Evolutionary conservation across 2,888 invertebrate genomes (phyloP), one percentile per base, ranked within the genome.

Genomic region (Drosophila austrosaltans): DNA sequence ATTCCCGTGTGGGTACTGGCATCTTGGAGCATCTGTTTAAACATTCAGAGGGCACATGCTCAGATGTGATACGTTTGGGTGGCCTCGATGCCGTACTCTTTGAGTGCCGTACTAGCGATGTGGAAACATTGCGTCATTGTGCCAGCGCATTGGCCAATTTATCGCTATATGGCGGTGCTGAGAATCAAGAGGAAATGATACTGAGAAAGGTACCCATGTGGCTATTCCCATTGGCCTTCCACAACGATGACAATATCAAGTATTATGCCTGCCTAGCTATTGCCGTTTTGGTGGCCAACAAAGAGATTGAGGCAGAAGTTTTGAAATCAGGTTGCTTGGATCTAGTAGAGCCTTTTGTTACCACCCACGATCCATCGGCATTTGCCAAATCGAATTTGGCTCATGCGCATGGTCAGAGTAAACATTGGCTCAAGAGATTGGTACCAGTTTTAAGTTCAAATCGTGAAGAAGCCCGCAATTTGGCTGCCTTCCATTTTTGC

Each of bases 251-350:
- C 91, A 97, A 98, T 87, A 98, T 98, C 74, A 98, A 98, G 92
- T 99, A 99, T 93, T 99, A 99, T 91, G 99, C 99, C 10, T 99
- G 99, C 91, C 93, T 99, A 89, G 99, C 99, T 36, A 99, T 99
- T 79, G 98, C 99, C 4, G 98, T 98, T 32, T 94, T 99, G 75
- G 98, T 98, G 28, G 98, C 98, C 8, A 99, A 99, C 92, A 98
- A 98, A 89, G 99, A 99, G 94, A 97, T 99, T 80, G 99, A 99
- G 93, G 97, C 98, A 0, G 98, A 97, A 40, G 99, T 99, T 1
- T 93, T 97, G 28, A 97, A 97, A 91, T 98, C 99, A 0, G 99
- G 98, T n/a, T 99, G 99, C 1, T 93, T 99, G 84, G 97, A 98
- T 89, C 94, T 99, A 76, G 98, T 99, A 0, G 98, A 99, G 91